A percentile compares a stretch with the other conserved stretches of the same genome.
Conservation (phyloP, 2,888 invertebrate species). For the Trichopoda pennipes region DNA sequence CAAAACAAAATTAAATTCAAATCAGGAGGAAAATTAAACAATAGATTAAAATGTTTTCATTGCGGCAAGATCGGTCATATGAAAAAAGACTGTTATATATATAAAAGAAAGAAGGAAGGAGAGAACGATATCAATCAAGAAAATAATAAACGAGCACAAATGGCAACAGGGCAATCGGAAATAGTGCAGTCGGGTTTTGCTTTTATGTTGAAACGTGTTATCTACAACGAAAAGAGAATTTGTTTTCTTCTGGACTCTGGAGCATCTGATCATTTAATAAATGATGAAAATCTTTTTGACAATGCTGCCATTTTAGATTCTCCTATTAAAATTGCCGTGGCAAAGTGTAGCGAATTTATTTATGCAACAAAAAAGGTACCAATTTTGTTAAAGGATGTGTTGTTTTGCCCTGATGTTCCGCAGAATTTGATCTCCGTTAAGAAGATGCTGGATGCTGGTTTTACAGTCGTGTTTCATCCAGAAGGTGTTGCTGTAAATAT, state of each 20-base stretch:
- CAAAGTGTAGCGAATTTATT: slow-evolving; percentile 69
- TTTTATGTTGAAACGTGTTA: slow-evolving; percentile 50
- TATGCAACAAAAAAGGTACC: slow-evolving; percentile 60
- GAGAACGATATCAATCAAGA: slow-evolving; percentile 31
- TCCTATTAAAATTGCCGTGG: slow-evolving; percentile 74
- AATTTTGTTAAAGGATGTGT: slow-evolving; percentile 63
- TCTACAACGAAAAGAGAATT: slow-evolving; percentile 5
- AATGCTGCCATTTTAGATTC: slow-evolving; percentile 50
- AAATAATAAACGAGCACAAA: slow-evolving; percentile 57
- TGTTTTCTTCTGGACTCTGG: slow-evolving; percentile 62
- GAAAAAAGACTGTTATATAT: slow-evolving; percentile 72
- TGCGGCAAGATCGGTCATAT: slow-evolving; percentile 74
- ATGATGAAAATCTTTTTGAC: slow-evolving; percentile 60
- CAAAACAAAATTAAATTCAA: neutral
- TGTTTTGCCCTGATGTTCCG: slow-evolving; percentile 74
- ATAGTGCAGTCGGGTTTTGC: slow-evolving; percentile 43
- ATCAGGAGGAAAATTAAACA: neutral
- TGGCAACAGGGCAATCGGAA: slow-evolving; percentile 46
- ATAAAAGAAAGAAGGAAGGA: slow-evolving; percentile 36
- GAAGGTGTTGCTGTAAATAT: slow-evolving; percentile 65
- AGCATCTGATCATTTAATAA: slow-evolving; percentile 69
- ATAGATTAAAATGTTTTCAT: slow-evolving; percentile 71
- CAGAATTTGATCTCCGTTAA: slow-evolving; percentile 43
- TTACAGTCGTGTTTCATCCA: slow-evolving; percentile 67
- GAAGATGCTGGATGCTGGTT: slow-evolving; percentile 73